Percentiles rank a stretch among this genome's conserved stretches.
These are phyloP conservation scores for Lasioglossum albipes DNA, from an alignment of 1,140 invertebrate genomes.

Conservation along the genomic window DNA sequence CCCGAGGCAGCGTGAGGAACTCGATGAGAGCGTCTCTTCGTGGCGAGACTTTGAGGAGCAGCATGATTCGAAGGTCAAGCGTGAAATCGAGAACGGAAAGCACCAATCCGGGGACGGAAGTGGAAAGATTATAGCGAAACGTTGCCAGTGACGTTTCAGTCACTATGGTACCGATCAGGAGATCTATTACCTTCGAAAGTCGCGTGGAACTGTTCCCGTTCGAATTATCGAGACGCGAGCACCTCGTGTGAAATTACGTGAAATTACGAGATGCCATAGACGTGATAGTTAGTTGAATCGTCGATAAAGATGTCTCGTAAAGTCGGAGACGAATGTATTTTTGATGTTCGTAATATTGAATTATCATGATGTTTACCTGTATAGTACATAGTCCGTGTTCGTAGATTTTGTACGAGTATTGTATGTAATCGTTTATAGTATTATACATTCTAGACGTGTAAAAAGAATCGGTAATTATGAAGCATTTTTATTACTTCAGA, in stretches of 20 bases:
- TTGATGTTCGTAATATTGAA: no score
- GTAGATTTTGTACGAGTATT: no score
- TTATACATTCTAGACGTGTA: no score
- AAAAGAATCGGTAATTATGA: no score
- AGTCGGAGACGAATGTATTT: no score
- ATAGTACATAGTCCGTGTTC: no score
- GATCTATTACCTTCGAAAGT: not conserved
- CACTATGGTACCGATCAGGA: conserved; percentile 1
- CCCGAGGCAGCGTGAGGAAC: conserved; percentile 72
- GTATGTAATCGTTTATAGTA: no score
- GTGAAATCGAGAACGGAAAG: conserved; percentile 65
- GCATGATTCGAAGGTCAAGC: conserved; percentile 82
- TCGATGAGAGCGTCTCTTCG: conserved; percentile 83
- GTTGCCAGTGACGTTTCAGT: not conserved
- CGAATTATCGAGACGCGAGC: not conserved
- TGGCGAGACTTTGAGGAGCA: conserved; percentile 84
- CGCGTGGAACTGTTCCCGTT: not conserved
- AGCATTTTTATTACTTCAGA: no score
- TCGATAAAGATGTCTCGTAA: no score
- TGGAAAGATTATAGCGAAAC: conserved; percentile 59
- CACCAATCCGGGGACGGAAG: conserved; percentile 51
- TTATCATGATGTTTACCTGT: no score
- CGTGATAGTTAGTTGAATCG: no score
- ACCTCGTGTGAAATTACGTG: not conserved
- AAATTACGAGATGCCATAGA: no score